Percentiles rank a stretch among this genome's conserved stretches.
Conservation (phyloP, 2,888 invertebrate species). For the Lissonota sp. region DNA sequence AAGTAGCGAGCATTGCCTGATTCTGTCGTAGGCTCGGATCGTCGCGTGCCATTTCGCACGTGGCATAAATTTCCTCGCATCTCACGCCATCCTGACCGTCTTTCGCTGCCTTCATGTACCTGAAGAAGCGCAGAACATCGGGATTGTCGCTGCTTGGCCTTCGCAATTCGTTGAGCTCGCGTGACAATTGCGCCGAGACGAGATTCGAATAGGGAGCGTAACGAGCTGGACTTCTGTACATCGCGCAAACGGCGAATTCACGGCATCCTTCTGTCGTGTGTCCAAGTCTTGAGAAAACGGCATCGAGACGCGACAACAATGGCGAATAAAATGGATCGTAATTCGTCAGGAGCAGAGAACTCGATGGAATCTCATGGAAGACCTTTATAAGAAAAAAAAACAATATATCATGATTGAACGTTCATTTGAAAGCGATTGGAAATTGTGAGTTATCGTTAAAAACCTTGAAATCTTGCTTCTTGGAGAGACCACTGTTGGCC, state of each 20-base stretch:
- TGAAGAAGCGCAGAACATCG: slow-evolving; percentile 94
- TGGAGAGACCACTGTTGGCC: slow-evolving; percentile 79
- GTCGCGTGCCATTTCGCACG: slow-evolving; percentile 87
- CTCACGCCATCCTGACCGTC: slow-evolving; percentile 93
- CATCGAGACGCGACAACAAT: slow-evolving; percentile 92
- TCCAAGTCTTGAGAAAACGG: slow-evolving; percentile 91
- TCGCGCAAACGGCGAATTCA: slow-evolving; percentile 93
- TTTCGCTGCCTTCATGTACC: slow-evolving; percentile 95
- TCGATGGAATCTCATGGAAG: slow-evolving; percentile 94
- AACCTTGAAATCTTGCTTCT: slow-evolving; percentile 90
- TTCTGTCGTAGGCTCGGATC: slow-evolving; percentile 86
- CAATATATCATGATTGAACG: not conserved
- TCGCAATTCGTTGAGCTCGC: slow-evolving; percentile 93
- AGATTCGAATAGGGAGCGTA: slow-evolving; percentile 95
- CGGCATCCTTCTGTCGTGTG: slow-evolving; percentile 88
- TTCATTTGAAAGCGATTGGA: not conserved
- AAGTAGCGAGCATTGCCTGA: slow-evolving; percentile 94
- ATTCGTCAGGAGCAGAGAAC: slow-evolving; percentile 92
- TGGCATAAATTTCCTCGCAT: slow-evolving; percentile 88
- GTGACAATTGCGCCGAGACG: slow-evolving; percentile 94
- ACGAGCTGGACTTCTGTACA: slow-evolving; percentile 95
- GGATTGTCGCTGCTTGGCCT: slow-evolving; percentile 94
- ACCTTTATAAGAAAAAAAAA: slow-evolving; percentile 84
- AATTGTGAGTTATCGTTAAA: not conserved
- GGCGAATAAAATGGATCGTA: slow-evolving; percentile 97